phyloP scores from a whole-genome alignment of 1,140 invertebrate genomes.

The Tetramorium alpestre region DNA sequence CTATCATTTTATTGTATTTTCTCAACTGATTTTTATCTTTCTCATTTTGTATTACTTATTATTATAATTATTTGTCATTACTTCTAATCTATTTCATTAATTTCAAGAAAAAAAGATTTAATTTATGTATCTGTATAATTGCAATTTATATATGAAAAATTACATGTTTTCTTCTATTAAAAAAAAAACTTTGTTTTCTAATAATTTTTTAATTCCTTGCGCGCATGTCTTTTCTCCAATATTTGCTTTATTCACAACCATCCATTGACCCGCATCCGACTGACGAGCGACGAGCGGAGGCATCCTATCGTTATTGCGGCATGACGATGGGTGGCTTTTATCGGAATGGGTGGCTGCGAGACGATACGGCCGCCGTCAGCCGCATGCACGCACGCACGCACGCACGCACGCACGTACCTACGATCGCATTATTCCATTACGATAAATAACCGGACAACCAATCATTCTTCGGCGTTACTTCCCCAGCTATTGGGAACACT shows the following conservation, averaged over 20 bases:
- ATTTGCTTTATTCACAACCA: constrained; percentile 7
- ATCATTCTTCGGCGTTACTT: constrained; percentile 66
- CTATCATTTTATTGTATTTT: background rate
- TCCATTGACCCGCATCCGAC: constrained; percentile 16
- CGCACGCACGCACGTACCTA: constrained; percentile 22
- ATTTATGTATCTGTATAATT: background rate
- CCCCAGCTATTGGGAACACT: constrained; percentile 49
- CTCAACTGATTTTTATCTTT: background rate
- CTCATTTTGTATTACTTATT: background rate
- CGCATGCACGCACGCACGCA: background rate
- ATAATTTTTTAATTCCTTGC: background rate
- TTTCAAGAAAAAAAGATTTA: background rate
- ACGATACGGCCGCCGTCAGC: background rate
- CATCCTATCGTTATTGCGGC: constrained; percentile 54
- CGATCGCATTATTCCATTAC: constrained; percentile 53
- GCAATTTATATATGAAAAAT: background rate
- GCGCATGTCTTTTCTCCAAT: background rate
- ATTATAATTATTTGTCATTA: background rate
- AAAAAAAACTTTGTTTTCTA: background rate
- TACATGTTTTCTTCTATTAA: background rate
- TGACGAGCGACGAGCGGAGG: constrained; percentile 11
- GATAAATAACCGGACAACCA: constrained; percentile 59
- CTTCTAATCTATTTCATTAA: background rate
- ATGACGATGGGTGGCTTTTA: constrained; percentile 49
- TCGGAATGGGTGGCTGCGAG: constrained; percentile 51